A percentile compares a stretch with the other conserved stretches of the same genome.
phyloP scores from a whole-genome alignment of 2,797 vertebrate genomes.

The Meda fulgida region DNA sequence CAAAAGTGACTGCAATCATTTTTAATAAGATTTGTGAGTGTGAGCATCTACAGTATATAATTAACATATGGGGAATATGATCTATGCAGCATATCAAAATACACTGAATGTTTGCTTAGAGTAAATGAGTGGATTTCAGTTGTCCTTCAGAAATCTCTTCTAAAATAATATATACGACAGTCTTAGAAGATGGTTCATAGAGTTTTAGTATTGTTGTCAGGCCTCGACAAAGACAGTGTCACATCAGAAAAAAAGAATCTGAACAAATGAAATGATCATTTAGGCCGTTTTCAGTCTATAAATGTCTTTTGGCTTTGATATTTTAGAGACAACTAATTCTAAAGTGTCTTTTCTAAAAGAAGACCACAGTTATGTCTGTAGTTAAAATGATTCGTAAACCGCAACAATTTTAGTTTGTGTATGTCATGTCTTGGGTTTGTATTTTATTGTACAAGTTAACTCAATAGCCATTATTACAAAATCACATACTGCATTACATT shows the following conservation, averaged over 20 bases:
- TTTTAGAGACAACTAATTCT: background rate
- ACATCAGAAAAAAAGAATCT: background rate
- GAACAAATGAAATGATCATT: background rate
- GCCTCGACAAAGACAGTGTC: background rate
- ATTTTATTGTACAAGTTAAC: background rate
- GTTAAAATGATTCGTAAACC: background rate
- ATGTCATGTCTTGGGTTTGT: background rate
- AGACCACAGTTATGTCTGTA: background rate
- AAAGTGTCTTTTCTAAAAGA: background rate
- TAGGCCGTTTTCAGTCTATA: background rate
- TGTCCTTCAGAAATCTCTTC: background rate
- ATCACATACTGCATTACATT: background rate
- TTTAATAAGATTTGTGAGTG: background rate
- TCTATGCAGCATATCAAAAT: background rate
- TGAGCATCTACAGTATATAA: background rate
- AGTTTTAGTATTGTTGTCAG: background rate
- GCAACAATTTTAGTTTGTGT: background rate
- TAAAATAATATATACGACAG: background rate
- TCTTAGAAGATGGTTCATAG: background rate
- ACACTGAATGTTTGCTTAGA: background rate
- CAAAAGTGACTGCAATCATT: background rate
- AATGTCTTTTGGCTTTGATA: background rate
- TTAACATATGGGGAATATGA: background rate
- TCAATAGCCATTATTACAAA: background rate
- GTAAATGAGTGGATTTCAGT: background rate